These are phyloP conservation scores for Bombus consobrinus DNA, from an alignment of 1,140 invertebrate genomes.

Conservation along the genomic window DNA sequence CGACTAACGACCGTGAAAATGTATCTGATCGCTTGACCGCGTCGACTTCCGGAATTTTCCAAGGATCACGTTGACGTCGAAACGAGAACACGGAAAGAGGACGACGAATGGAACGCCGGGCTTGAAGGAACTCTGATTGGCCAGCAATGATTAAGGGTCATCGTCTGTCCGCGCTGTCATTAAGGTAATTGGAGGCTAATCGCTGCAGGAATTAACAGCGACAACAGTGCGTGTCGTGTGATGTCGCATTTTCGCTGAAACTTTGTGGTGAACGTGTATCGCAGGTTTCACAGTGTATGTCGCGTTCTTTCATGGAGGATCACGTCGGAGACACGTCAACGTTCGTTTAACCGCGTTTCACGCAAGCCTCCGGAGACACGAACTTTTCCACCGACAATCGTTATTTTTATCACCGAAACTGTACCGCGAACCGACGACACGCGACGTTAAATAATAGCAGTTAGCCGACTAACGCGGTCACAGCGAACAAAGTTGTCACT, in stretches of 20 bases:
- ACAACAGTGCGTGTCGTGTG: not conserved
- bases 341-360: slow-evolving; percentile 20
- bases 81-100: not conserved
- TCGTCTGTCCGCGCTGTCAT: not conserved
- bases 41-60: not conserved
- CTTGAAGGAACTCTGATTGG: not conserved
- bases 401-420: slow-evolving; percentile 42
- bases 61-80: not conserved
- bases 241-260: not conserved
- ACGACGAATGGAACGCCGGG: not conserved
- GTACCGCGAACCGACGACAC: slow-evolving; percentile 15
- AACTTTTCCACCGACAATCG: slow-evolving; percentile 23
- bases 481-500: slow-evolving; percentile 36
- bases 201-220: slow-evolving; percentile 4
- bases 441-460: slow-evolving; percentile 37
- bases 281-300: not conserved
- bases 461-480: not conserved
- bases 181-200: slow-evolving; percentile 36
- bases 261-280: not conserved
- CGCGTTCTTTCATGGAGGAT: not conserved
- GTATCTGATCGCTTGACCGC: slow-evolving; percentile 21
- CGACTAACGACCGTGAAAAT: slow-evolving; percentile 1
- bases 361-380: slow-evolving; percentile 3
- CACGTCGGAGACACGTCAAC: not conserved
- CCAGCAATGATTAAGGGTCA: not conserved